A percentile compares a stretch with the other conserved stretches of the same genome.
Evolutionary conservation across 1,140 invertebrate species (phyloP).

Genomic region (Oncopodura yosiiana): DNA sequence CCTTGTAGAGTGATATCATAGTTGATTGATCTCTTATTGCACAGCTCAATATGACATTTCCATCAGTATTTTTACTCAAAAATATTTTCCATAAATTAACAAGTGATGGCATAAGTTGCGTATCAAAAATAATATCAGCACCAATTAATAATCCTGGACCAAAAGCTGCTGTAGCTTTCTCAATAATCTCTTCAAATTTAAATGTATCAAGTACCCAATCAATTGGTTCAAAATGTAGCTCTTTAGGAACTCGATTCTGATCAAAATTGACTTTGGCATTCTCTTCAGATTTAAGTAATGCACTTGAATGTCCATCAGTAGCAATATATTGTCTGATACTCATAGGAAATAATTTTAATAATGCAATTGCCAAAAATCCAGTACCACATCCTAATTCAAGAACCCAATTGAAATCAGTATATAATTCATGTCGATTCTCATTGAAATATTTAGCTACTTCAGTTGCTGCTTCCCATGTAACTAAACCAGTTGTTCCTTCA

Average conservation of each 20-base stretch:
- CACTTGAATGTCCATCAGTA: conserved; percentile 12
- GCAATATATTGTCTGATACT: conserved; percentile 7
- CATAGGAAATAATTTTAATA: conserved; percentile 6
- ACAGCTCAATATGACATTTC: conserved; percentile 9
- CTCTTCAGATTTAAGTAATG: conserved; percentile 8
- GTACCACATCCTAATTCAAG: conserved; percentile 21
- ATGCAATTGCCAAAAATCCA: conserved; percentile 19
- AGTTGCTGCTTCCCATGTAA: conserved; percentile 21
- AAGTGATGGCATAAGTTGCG: conserved; percentile 4
- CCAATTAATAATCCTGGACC: conserved; percentile 17
- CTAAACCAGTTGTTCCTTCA: conserved; percentile 20
- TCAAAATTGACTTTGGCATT: conserved; percentile 17
- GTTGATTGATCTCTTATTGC: conserved; percentile 15
- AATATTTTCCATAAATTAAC: conserved; percentile 7
- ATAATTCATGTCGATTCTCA: not conserved
- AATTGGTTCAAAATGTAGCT: conserved; percentile 9
- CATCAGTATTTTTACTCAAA: not conserved
- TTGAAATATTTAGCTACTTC: conserved; percentile 8
- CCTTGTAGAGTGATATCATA: not conserved
- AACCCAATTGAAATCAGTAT: conserved; percentile 1
- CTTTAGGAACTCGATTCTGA: not conserved
- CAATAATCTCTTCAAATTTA: conserved; percentile 6
- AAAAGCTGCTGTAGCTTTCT: not conserved
- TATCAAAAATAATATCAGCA: conserved; percentile 23
- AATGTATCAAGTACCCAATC: conserved; percentile 13